These are phyloP conservation scores for Lysandra coridon DNA, from an alignment of 2,888 invertebrate species.

Conservation along the genomic window DNA sequence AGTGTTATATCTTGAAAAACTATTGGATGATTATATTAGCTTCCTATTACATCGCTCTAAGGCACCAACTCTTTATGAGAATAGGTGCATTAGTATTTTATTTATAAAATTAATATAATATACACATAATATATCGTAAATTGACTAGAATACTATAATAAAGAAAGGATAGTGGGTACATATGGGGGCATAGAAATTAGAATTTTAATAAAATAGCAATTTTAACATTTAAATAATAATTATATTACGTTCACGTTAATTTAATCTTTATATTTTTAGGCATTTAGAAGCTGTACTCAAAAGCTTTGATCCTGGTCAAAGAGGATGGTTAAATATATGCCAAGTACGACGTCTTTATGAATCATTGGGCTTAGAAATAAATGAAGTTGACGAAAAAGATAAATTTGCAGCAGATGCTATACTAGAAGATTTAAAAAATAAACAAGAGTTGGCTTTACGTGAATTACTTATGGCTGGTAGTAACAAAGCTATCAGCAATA, in stretches of 20 bases:
- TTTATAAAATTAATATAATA: not conserved
- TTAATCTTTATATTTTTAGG: constrained; percentile 42
- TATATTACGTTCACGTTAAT: too few species aligned
- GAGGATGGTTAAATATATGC: constrained; percentile 66
- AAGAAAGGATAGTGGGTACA: too few species aligned
- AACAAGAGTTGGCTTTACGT: constrained; percentile 59
- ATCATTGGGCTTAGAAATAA: constrained; percentile 56
- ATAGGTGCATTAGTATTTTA: constrained; percentile 47
- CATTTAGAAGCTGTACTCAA: constrained; percentile 65
- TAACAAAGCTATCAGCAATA: not conserved
- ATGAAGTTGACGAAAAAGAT: constrained; percentile 49
- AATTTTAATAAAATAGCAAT: too few species aligned
- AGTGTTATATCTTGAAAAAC: constrained; percentile 52
- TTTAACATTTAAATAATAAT: too few species aligned
- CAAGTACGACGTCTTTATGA: constrained; percentile 60
- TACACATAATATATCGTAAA: not conserved
- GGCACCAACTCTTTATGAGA: constrained; percentile 66
- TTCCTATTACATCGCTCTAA: constrained; percentile 63
- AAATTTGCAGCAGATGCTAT: constrained; percentile 50
- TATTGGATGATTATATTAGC: constrained; percentile 67
- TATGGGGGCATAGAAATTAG: too few species aligned
- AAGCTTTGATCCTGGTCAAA: constrained; percentile 69
- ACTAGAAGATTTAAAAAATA: constrained; percentile 47
- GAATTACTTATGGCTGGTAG: constrained; percentile 54
- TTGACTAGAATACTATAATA: too few species aligned